A percentile compares a stretch with the other conserved stretches of the same genome.
Conservation (phyloP, 92 coral and sea anemone genomes). For the Palythoa caribaeorum region DNA sequence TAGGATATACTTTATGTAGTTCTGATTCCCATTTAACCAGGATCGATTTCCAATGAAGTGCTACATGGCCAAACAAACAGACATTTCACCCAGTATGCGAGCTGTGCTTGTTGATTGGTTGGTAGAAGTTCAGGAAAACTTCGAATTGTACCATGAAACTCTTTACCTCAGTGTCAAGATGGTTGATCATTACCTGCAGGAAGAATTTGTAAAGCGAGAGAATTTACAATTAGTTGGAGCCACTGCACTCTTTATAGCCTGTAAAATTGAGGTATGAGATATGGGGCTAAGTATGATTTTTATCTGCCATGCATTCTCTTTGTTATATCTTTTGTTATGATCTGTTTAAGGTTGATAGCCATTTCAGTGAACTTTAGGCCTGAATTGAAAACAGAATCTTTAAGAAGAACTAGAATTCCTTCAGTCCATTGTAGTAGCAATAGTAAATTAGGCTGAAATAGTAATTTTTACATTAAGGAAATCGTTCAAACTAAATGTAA, state of each 20-base stretch:
- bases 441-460: no score
- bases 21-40: constrained; percentile 40
- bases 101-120: constrained; percentile 97
- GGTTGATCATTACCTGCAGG: constrained; percentile 88
- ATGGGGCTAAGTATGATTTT: neutral
- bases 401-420: no score
- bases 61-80: constrained; percentile 81
- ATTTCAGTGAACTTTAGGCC: no score
- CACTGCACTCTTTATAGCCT: constrained; percentile 82
- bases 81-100: constrained; percentile 89
- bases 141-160: constrained; percentile 97
- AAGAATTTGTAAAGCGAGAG: constrained; percentile 74
- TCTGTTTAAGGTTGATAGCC: no score
- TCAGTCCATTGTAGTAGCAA: no score
- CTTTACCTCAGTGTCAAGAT: constrained; percentile 91
- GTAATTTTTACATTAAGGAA: no score
- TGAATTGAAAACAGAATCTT: no score
- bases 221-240: constrained; percentile 96
- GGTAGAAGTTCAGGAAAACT: constrained; percentile 98
- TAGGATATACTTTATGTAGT: neutral
- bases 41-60: constrained; percentile 74
- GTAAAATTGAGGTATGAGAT: constrained; percentile 88
- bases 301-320: neutral
- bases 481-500: no score
- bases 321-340: no score